Percentiles rank a stretch among this genome's conserved stretches.
phyloP scores from a whole-genome alignment of 2,888 invertebrate genomes.

The Drosophila subquinaria region DNA sequence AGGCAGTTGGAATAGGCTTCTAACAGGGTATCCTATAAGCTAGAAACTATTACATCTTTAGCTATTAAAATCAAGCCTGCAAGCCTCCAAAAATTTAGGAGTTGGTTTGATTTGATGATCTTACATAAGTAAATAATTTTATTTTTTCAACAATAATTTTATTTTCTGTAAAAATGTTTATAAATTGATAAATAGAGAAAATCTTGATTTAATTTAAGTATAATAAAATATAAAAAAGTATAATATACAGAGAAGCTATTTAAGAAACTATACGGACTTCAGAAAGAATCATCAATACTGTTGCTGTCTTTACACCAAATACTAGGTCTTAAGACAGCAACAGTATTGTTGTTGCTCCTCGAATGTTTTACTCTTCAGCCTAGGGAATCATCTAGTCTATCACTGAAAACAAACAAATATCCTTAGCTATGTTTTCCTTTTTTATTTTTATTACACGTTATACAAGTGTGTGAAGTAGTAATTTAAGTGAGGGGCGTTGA shows the following conservation, averaged over 20 bases:
- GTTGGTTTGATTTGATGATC: no score
- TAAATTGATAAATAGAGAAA: no score
- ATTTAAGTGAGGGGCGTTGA: constrained; percentile 73
- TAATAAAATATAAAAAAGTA: no score
- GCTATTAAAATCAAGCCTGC: not conserved
- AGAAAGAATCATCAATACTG: no score
- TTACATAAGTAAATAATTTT: no score
- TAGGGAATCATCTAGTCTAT: constrained; percentile 3
- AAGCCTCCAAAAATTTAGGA: no score
- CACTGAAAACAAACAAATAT: not conserved
- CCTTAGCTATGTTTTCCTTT: constrained; percentile 18
- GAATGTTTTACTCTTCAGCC: not conserved
- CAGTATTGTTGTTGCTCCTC: no score
- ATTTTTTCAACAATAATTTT: no score
- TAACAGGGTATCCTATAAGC: not conserved
- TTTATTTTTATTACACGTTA: constrained; percentile 72
- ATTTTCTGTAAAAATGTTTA: no score
- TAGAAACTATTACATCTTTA: not conserved
- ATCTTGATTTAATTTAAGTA: no score
- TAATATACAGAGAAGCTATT: not conserved
- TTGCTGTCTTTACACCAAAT: no score
- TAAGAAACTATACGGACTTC: not conserved
- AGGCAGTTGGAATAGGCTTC: not conserved
- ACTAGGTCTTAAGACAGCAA: no score
- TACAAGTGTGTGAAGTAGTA: constrained; percentile 81